Evolutionary conservation across 2,113 vertebrate species (phyloP).

Genomic region (Cacatua alba): DNA sequence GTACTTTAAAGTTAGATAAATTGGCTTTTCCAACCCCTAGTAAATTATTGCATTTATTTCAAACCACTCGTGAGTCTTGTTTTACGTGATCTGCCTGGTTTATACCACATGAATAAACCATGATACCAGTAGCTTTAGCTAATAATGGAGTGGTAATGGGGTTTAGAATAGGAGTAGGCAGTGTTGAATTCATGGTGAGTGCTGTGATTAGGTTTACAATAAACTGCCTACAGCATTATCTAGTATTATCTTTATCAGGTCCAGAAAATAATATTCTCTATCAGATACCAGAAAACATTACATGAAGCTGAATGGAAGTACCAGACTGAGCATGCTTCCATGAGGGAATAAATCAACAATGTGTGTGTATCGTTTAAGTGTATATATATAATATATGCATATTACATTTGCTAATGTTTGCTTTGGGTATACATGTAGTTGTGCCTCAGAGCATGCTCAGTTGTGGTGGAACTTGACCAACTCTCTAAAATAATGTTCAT

Average conservation of each 20-base stretch:
- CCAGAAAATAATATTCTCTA: background rate
- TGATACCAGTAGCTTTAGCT: background rate
- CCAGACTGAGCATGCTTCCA: background rate
- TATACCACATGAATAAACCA: background rate
- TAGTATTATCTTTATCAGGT: background rate
- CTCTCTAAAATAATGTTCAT: background rate
- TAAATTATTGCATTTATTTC: background rate
- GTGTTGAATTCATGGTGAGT: background rate
- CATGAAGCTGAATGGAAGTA: background rate
- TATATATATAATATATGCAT: background rate
- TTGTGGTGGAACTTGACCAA: background rate
- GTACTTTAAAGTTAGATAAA: background rate
- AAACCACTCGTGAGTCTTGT: background rate
- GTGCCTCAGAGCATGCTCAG: background rate
- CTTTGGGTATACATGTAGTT: background rate
- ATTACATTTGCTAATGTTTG: background rate
- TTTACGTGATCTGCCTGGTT: background rate
- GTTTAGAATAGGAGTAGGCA: background rate
- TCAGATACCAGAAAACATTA: background rate
- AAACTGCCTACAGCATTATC: background rate
- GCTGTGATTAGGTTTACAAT: background rate
- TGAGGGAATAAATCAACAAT: background rate
- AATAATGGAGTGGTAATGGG: background rate
- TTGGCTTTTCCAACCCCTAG: background rate
- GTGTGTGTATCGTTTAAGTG: background rate